These are phyloP conservation scores for Macroteleia sp. DNA, from an alignment of 2,888 invertebrate genomes.

Conservation along the genomic window DNA sequence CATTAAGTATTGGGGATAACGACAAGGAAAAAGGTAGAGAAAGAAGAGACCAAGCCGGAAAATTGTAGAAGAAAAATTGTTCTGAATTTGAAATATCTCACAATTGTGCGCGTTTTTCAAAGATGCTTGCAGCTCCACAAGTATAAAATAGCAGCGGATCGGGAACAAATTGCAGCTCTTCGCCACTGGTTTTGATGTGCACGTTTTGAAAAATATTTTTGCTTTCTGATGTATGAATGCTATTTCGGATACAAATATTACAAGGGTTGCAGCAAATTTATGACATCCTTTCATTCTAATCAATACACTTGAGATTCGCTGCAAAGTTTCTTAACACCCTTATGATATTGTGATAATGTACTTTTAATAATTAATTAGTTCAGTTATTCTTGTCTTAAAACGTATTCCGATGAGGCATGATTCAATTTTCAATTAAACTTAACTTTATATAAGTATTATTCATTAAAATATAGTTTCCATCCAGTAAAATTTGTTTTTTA, in stretches of 20 bases:
- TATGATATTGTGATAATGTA: too few species aligned
- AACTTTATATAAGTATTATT: too few species aligned
- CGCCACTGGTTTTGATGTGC: constrained; percentile 10
- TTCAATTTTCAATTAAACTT: too few species aligned
- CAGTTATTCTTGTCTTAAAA: too few species aligned
- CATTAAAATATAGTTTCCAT: too few species aligned
- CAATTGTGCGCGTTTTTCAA: constrained; percentile 34
- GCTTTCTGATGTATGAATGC: background rate
- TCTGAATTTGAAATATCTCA: constrained; percentile 35
- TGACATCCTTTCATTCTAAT: too few species aligned
- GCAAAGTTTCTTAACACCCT: too few species aligned
- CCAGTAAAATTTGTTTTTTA: constrained; percentile 83
- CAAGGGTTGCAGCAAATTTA: background rate
- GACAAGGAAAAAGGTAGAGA: background rate
- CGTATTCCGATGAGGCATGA: too few species aligned
- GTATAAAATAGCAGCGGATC: constrained; percentile 21
- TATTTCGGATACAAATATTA: background rate
- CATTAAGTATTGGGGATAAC: constrained; percentile 5
- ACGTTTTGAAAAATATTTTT: constrained; percentile 33
- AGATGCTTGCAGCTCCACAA: constrained; percentile 6
- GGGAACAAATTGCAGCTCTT: constrained; percentile 19
- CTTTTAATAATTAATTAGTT: too few species aligned
- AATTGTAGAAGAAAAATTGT: constrained; percentile 29
- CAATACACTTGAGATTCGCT: too few species aligned
- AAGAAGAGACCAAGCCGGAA: background rate